Base-by-base conservation (phyloP, 2,888 invertebrate genomes). In the Aphodius granarius region DNA sequence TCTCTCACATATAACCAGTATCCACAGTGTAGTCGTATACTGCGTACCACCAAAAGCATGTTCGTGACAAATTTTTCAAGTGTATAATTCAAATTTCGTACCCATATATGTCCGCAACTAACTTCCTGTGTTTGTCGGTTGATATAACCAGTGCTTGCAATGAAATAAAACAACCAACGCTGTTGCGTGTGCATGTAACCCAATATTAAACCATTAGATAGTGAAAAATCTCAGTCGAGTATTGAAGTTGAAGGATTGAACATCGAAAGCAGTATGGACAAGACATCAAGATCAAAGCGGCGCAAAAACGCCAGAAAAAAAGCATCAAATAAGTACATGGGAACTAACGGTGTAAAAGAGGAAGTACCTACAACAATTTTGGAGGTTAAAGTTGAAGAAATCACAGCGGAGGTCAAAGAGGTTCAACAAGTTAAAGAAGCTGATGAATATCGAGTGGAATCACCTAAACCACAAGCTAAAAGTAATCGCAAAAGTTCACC, bases 361-460 rank as follows among this genome's bases (percentile, higher is more conserved):
- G 22, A 68, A 66, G 19, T 15, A 0, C 16, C 15, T 21, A 68
- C 20, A 6, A 68, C 2, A 2, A 20, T 20, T 68, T 3, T 15
- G 1, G 72, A 73, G 6, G 65, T 20, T 16, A 77, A 79, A 78
- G 63, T 76, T 65, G 23, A 73, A 73, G 72, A 16, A 66, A 73
- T 71, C 19, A 64, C 18, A 66, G 78, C 78, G 75, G 77, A 78
- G 71, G 74, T 74, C 65, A 23, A 75, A 66, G 64, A 75, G 23
- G 78, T 75, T 23, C 63, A 23, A 68, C 62, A 75, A 22, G 78
- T 75, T 23, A 23, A 23, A 68, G 73, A 16, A 5, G 74, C 75
- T 66, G 70, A 65, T 17, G 81, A 82, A 71, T 88, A 88, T 74
- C 81, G 84, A 64, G 88, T 88, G 0, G 86, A 87, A 77, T 88